Base-by-base conservation (phyloP, 2,113 vertebrate genomes). In the Callionymus lyra region DNA sequence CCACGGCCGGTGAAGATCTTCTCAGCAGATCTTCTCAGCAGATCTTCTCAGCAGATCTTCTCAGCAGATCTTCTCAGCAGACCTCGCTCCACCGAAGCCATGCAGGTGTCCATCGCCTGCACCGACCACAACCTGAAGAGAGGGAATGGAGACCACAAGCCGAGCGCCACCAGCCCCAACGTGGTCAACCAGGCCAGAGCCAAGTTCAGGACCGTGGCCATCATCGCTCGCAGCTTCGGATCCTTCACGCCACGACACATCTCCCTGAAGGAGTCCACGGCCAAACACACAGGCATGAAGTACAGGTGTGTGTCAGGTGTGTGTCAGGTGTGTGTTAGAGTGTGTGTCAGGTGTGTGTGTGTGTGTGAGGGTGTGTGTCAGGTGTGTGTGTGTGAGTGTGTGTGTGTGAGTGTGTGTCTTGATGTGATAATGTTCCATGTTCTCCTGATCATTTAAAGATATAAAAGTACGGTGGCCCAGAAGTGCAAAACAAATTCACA, bases 51-150 rank as follows among this genome's bases (percentile, higher is more conserved):
- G n/a, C n/a, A n/a, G n/a, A n/a, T n/a, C n/a, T n/a, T n/a, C n/a
- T n/a, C n/a, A n/a, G n/a, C n/a, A n/a, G n/a, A n/a, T n/a, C n/a
- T n/a, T n/a, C n/a, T n/a, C n/a, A n/a, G n/a, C n/a, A n/a, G n/a
- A n/a, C n/a, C 35, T 37, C 50, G 43, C 31, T 13, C 12, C 0
- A 34, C 40, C 19, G 14, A 49, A 50, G 39, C 44, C 80, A 98
- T 98, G 95, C 95, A 98, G 85, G 95, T 98, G 84, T 98, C 95
- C 72, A 97, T 98, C 53, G 95, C 95, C 68, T 98, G 95, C 81
- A 98, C 94, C 0, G 95, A 98, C 70, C 95, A 97, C 82, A 97
- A 91, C 79, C 70, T 98, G 77, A 98, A 97, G 86, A 85, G 89
- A 52, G 87, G 93, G 17, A 98, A 95, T 81, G 94, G 91, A 40